phyloP scores from a whole-genome alignment of 2,888 invertebrate species.

The Hymenopus coronatus region DNA sequence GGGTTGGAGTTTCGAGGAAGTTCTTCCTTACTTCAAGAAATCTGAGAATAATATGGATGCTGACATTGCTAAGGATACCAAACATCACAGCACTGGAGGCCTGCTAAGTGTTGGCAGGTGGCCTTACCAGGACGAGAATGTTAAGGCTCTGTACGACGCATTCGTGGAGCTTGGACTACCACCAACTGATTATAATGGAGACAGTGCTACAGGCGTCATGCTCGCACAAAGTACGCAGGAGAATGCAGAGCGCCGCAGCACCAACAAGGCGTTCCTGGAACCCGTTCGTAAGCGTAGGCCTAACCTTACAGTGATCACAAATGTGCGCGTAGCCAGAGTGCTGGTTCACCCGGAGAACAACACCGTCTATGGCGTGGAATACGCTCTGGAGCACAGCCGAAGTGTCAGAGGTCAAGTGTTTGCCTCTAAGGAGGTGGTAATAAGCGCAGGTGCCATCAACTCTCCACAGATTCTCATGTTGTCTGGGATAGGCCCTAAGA shows the following conservation, averaged over 20 bases:
- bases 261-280: slow-evolving; percentile 7
- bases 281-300: not conserved
- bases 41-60: slow-evolving; percentile 57
- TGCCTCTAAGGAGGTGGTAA: not conserved
- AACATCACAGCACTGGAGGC: not conserved
- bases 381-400: not conserved
- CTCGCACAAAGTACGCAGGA: not conserved
- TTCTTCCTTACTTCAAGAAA: slow-evolving; percentile 70
- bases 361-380: not conserved
- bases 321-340: not conserved
- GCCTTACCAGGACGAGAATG: not conserved
- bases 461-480: slow-evolving; percentile 11
- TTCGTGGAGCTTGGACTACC: not conserved
- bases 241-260: not conserved
- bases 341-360: not conserved
- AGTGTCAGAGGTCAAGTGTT: not conserved
- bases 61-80: not conserved
- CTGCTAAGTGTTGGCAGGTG: not conserved
- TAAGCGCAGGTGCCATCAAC: not conserved
- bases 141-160: not conserved
- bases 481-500: not conserved
- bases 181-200: not conserved
- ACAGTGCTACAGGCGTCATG: not conserved
- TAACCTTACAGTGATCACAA: not conserved
- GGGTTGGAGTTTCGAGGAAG: slow-evolving; percentile 62